Evolutionary conservation across 2,797 vertebrate genomes (phyloP).

Genomic region (Ispidina picta): DNA sequence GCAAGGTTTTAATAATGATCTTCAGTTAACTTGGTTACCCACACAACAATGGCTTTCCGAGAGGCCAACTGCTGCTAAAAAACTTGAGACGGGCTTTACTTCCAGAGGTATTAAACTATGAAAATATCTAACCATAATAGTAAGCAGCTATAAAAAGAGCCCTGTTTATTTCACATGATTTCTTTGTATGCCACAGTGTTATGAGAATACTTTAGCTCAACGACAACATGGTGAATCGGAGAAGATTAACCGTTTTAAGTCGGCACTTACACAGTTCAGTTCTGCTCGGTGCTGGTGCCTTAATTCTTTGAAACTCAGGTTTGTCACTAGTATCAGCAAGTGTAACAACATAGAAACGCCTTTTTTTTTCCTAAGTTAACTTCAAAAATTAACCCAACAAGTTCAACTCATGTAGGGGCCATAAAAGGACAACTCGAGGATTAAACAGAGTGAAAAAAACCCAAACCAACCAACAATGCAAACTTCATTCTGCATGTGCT

Average conservation of each 20-base stretch:
- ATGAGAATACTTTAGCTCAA: constrained; percentile 47
- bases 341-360: rapidly evolving
- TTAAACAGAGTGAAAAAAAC: not conserved
- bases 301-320: not conserved
- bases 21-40: constrained; percentile 66
- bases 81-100: constrained; percentile 52
- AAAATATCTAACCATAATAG: constrained; percentile 66
- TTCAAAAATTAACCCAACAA: not conserved
- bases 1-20: constrained; percentile 68
- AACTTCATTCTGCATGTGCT: not conserved
- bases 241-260: constrained; percentile 33
- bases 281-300: not conserved
- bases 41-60: constrained; percentile 60
- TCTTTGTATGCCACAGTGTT: constrained; percentile 32
- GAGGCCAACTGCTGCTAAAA: constrained; percentile 62
- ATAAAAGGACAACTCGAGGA: not conserved
- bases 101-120: constrained; percentile 68
- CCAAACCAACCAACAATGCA: rapidly evolving
- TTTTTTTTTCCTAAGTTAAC: not conserved
- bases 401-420: not conserved
- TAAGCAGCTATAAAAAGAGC: constrained; percentile 69
- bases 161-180: constrained; percentile 67
- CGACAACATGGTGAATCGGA: constrained; percentile 41
- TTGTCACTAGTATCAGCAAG: not conserved
- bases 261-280: not conserved